Evolutionary conservation across 2,113 vertebrate genomes (phyloP), one percentile per base, ranked within the genome.

Genomic region (Cryptotis parvus): DNA sequence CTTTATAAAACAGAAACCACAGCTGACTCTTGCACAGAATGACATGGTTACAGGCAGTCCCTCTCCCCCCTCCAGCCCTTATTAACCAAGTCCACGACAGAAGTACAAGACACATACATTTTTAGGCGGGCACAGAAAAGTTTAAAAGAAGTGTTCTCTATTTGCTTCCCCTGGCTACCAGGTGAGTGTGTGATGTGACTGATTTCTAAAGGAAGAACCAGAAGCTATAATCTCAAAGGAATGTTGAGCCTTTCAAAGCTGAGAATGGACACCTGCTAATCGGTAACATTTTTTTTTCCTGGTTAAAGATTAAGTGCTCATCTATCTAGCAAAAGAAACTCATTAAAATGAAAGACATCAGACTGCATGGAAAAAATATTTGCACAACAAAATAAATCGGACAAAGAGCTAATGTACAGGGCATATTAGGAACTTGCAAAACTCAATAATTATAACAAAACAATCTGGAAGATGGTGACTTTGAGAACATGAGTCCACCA

Each of bases 281-380:
- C 16, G 70, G 43, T 74, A 77, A 45, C 6, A 22, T n/a, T 49
- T 81, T 84, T 81, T 84, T 35, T 27, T 81, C 84, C 91, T 27
- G n/a, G 24, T 88, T 77, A 76, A 84, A 81, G 55, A 35, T 72
- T 39, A 80, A 65, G 15, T 87, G 65, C 24, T 18, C 55, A 4
- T 58, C 16, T 58, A 4, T 24, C 20, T 18, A 58, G 55, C 22
- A 58, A 22, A 58, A 58, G 55, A 58, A 58, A 58, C 18, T 58
- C 55, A 58, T 58, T 58, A 58, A 22, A 58, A 58, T 58, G 55
- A 58, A 58, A 58, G 55, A 58, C 55, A 58, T 58, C 55, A 6
- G 18, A 58, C 55, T 58, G 55, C 18, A 58, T 58, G 20, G 55
- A 20, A 18, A 55, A 55, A 55, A 58, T 58, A 24, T 24, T 24